Percentiles rank a stretch among this genome's conserved stretches.
phyloP scores from a whole-genome alignment of 1,140 invertebrate genomes.

The Kradibia gibbosae region DNA sequence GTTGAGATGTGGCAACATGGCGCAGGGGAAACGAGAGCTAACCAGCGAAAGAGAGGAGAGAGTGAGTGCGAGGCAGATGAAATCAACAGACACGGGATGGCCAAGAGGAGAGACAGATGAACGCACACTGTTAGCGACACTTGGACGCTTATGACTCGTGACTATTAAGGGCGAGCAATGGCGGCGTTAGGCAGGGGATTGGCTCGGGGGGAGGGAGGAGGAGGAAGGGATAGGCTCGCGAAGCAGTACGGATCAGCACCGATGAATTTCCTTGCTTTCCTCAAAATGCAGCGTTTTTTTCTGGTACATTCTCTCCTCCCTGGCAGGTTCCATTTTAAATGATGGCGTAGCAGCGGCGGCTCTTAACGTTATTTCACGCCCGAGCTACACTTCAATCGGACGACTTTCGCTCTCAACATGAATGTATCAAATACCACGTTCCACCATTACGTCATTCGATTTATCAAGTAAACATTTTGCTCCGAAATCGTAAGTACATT shows the following conservation, averaged over 20 bases:
- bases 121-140: conserved; percentile 22
- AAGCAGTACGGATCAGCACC: background rate
- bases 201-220: no score
- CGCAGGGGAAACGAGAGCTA: conserved; percentile 40
- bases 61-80: background rate
- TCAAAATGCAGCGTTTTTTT: background rate
- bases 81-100: background rate
- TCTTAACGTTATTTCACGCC: background rate
- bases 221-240: background rate
- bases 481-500: background rate
- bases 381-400: background rate
- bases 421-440: background rate
- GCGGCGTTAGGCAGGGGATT: background rate
- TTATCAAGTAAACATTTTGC: background rate
- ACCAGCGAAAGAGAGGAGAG: conserved; percentile 34
- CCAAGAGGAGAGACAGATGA: background rate
- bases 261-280: conserved; percentile 27
- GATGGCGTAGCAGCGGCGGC: background rate
- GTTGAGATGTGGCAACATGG: conserved; percentile 41
- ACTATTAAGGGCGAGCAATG: background rate
- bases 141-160: background rate
- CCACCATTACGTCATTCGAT: background rate
- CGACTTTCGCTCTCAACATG: background rate
- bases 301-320: background rate
- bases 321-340: background rate